phyloP scores from a whole-genome alignment of 2,888 invertebrate genomes.

The Dicyrtoma fusca region DNA sequence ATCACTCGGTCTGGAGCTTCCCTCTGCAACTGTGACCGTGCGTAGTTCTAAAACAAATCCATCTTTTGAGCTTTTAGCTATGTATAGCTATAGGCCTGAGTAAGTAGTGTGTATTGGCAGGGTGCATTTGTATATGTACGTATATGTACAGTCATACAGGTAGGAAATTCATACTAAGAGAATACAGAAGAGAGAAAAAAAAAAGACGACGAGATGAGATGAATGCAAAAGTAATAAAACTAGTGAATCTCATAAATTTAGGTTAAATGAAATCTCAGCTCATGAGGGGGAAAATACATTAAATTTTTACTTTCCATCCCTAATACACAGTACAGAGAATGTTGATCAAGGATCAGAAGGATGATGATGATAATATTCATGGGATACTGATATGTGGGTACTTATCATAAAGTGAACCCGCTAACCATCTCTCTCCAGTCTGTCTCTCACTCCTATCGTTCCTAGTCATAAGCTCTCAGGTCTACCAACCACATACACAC shows the following conservation, averaged over 20 bases:
- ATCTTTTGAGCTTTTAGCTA: too few relatives aligned
- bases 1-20: too few relatives aligned
- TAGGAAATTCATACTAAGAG: too few relatives aligned
- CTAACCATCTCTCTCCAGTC: neutral
- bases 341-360: neutral
- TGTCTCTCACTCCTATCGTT: neutral
- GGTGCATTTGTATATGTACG: too few relatives aligned
- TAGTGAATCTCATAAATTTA: constrained; percentile 25
- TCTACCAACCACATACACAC: too few relatives aligned
- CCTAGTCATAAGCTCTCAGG: too few relatives aligned
- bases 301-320: neutral
- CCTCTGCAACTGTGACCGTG: too few relatives aligned
- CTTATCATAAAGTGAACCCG: neutral
- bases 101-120: too few relatives aligned
- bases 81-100: too few relatives aligned
- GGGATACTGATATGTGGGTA: constrained; percentile 3
- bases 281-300: constrained; percentile 26
- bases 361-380: constrained; percentile 1
- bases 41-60: too few relatives aligned
- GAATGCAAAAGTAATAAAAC: constrained; percentile 27
- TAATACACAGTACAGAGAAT: neutral
- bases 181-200: neutral
- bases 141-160: too few relatives aligned
- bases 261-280: constrained; percentile 21
- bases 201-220: neutral